Evolutionary conservation across 2,113 vertebrate genomes (phyloP).

Genomic region (Halichoerus grypus): DNA sequence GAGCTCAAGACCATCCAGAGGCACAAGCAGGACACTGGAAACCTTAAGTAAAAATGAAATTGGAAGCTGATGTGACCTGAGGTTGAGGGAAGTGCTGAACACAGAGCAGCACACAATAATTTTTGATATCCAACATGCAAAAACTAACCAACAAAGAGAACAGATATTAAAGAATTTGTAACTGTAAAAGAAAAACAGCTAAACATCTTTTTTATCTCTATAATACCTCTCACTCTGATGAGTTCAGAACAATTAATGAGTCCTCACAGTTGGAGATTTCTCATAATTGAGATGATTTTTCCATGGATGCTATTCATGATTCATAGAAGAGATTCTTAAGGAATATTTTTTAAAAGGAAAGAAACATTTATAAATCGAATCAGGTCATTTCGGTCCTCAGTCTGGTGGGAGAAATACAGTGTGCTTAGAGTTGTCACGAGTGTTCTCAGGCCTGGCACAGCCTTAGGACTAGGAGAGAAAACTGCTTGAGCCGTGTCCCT

Average conservation of each 20-base stretch:
- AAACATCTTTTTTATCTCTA: conserved; percentile 21
- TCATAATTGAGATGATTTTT: conserved; percentile 66
- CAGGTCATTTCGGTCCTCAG: background rate
- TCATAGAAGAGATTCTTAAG: conserved; percentile 31
- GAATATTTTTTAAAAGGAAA: conserved; percentile 41
- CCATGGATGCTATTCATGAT: conserved; percentile 24
- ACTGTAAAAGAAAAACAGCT: conserved; percentile 56
- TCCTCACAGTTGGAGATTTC: conserved; percentile 68
- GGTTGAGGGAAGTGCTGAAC: background rate
- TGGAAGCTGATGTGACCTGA: background rate
- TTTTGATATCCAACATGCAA: background rate
- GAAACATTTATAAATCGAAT: conserved; percentile 35
- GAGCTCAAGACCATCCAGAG: background rate
- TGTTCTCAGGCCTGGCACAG: background rate
- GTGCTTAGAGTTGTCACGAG: background rate
- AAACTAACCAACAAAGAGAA: background rate
- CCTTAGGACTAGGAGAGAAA: background rate
- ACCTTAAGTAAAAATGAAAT: background rate
- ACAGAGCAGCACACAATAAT: background rate
- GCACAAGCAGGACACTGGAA: background rate
- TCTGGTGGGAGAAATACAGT: background rate
- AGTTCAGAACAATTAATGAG: conserved; percentile 67
- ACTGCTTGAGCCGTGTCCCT: background rate
- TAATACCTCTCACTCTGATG: conserved; percentile 62
- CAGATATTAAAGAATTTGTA: conserved; percentile 28